These are phyloP conservation scores for Ictalurus furcatus DNA, from an alignment of 2,113 vertebrate genomes.

Conservation along the genomic window DNA sequence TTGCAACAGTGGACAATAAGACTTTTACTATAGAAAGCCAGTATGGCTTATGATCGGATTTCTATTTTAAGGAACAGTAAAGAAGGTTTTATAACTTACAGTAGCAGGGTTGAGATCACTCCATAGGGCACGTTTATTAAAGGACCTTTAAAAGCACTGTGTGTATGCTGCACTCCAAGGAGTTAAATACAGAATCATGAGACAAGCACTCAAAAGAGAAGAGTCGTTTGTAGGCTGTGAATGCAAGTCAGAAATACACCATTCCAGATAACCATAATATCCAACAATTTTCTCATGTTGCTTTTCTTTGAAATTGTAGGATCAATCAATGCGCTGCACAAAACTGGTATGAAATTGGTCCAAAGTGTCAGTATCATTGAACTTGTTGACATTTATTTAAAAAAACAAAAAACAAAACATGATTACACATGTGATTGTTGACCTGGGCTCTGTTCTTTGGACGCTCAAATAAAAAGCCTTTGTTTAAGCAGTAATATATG, in stretches of 20 bases:
- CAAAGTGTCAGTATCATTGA: not conserved
- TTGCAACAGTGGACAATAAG: slow-evolving; percentile 20
- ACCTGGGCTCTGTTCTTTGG: not conserved
- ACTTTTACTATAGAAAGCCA: slow-evolving; percentile 1
- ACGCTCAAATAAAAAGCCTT: not conserved
- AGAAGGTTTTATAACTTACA: not conserved
- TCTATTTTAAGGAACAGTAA: slow-evolving; percentile 15
- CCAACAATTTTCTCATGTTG: not conserved
- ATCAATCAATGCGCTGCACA: not conserved
- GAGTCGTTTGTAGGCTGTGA: too few species aligned
- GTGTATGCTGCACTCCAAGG: not conserved
- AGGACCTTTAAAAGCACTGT: not conserved
- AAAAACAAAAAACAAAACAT: not conserved
- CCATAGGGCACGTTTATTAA: not conserved
- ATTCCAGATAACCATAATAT: not conserved
- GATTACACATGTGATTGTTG: not conserved
- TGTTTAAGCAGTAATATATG: not conserved
- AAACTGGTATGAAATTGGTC: slow-evolving; percentile 1
- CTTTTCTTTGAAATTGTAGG: not conserved
- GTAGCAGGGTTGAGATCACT: not conserved
- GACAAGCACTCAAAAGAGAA: not conserved
- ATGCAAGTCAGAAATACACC: not conserved
- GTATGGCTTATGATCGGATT: slow-evolving; percentile 19
- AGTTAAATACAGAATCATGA: not conserved
- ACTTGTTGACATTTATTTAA: not conserved